A percentile compares a stretch with the other conserved stretches of the same genome.
Conservation (phyloP, 2,113 vertebrate genomes). For the Neotragus moschatus region DNA sequence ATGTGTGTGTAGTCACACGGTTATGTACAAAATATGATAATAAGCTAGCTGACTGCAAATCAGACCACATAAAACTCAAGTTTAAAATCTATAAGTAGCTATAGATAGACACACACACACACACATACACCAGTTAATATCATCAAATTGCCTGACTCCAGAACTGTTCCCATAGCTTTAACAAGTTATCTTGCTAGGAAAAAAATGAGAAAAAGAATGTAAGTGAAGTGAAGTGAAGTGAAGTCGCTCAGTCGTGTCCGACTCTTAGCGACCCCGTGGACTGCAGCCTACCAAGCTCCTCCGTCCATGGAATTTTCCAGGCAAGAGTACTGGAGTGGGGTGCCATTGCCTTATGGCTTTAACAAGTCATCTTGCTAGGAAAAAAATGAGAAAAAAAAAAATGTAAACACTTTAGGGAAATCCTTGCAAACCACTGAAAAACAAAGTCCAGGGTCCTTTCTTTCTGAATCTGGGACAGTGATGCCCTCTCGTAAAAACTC, state of each 20-base stretch:
- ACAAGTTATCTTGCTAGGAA: too few species aligned
- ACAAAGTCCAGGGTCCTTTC: background rate
- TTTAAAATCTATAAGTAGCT: background rate
- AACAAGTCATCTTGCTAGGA: background rate
- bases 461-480: background rate
- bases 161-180: background rate
- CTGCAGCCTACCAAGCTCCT: too few species aligned
- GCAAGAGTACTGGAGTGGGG: too few species aligned
- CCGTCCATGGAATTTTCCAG: too few species aligned
- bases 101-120: fast-evolving
- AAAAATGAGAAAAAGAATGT: too few species aligned
- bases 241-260: too few species aligned
- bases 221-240: too few species aligned
- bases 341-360: too few species aligned
- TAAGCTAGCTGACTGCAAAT: background rate
- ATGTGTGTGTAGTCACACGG: background rate
- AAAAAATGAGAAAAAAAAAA: background rate
- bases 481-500: background rate
- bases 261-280: too few species aligned
- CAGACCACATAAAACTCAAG: background rate
- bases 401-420: background rate
- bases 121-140: background rate
- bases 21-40: background rate
- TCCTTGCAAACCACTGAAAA: background rate
- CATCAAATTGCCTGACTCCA: background rate